phyloP scores from a whole-genome alignment of 2,888 invertebrate genomes.

The Empis stercorea region DNA sequence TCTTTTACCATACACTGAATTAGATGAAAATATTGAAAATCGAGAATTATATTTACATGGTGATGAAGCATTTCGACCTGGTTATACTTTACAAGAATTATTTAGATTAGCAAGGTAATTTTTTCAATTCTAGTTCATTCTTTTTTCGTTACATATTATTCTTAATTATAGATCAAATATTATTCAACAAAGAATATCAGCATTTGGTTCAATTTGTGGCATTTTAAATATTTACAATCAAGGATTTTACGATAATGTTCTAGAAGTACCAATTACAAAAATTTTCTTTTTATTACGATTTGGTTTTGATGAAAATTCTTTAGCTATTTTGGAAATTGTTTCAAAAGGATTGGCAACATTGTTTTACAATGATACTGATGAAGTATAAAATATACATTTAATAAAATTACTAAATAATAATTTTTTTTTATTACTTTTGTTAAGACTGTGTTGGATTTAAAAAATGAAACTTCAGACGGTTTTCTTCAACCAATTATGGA shows the following conservation, averaged over 20 bases:
- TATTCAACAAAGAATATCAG: constrained; percentile 71
- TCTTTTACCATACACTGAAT: constrained; percentile 56
- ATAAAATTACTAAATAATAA: no score
- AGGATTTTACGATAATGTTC: constrained; percentile 63
- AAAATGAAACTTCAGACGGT: constrained; percentile 52
- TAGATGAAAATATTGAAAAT: constrained; percentile 41
- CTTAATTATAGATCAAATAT: constrained; percentile 45
- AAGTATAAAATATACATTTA: constrained; percentile 32
- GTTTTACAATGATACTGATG: constrained; percentile 65
- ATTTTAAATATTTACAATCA: constrained; percentile 56
- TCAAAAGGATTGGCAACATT: constrained; percentile 62
- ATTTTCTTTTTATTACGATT: constrained; percentile 69
- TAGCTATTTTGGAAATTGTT: constrained; percentile 59
- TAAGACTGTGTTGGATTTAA: constrained; percentile 49
- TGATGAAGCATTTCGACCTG: constrained; percentile 79
- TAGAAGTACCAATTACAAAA: constrained; percentile 64
- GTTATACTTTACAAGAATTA: constrained; percentile 80
- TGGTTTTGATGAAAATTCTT: constrained; percentile 72
- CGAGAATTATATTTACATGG: constrained; percentile 81
- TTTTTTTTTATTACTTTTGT: constrained; percentile 3
- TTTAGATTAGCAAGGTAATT: constrained; percentile 55
- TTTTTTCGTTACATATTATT: not conserved
- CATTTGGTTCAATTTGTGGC: constrained; percentile 66
- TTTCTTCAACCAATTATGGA: constrained; percentile 46
- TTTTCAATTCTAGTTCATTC: not conserved